A percentile compares a stretch with the other conserved stretches of the same genome.
Evolutionary conservation across 2,113 vertebrate species (phyloP).

Genomic region (Epinephelus lanceolatus): DNA sequence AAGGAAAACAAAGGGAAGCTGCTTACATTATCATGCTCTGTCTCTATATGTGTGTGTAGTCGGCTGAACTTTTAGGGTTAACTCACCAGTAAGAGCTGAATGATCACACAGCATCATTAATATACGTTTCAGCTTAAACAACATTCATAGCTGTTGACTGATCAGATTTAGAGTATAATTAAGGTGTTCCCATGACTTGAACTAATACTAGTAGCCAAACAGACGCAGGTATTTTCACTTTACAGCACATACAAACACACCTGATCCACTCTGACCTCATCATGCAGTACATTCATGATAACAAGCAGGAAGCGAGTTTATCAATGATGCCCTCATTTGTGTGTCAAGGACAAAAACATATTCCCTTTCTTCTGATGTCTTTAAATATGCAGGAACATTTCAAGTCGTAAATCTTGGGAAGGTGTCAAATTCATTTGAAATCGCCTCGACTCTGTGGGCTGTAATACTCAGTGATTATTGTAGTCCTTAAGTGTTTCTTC

Average conservation of each 20-base stretch:
- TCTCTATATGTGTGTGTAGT: not conserved
- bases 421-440: conserved; percentile 31
- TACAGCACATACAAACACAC: not conserved
- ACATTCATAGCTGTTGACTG: not conserved
- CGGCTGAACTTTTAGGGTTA: too few species aligned
- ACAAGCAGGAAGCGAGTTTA: not conserved
- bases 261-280: not conserved
- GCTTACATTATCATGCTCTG: not conserved
- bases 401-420: not conserved
- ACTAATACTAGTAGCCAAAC: not conserved
- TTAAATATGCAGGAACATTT: conserved; percentile 2
- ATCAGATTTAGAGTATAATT: not conserved
- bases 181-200: not conserved
- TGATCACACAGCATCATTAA: not conserved
- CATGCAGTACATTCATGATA: not conserved
- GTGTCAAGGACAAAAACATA: not conserved
- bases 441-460: conserved; percentile 38
- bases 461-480: conserved; percentile 51
- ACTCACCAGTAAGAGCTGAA: not conserved
- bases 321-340: not conserved
- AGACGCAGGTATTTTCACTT: not conserved
- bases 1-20: not conserved
- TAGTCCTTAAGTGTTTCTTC: conserved; percentile 22
- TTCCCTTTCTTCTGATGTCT: too few species aligned
- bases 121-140: not conserved